These are phyloP conservation scores for Channa maculata DNA, from an alignment of 2,113 vertebrate genomes.

Conservation along the genomic window DNA sequence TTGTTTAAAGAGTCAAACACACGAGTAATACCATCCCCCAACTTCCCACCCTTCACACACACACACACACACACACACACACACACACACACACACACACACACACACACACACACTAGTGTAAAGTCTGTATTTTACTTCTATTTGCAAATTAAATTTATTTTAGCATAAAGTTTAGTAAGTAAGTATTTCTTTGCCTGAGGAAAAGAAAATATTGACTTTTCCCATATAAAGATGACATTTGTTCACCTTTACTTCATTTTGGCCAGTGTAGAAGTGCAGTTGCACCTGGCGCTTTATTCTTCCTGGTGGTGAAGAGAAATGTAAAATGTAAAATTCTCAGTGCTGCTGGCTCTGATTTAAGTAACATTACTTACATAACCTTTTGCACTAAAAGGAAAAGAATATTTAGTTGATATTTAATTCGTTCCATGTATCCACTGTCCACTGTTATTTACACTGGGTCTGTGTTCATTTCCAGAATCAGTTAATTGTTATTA, in stretches of 20 bases:
- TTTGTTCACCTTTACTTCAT: conserved; percentile 55
- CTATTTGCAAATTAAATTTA: conserved; percentile 60
- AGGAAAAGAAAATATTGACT: conserved; percentile 60
- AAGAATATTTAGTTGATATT: conserved; percentile 45
- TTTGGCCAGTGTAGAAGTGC: conserved; percentile 16
- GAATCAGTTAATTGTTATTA: conserved; percentile 52
- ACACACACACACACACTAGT: not conserved
- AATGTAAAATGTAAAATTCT: conserved; percentile 6
- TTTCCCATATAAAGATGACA: conserved; percentile 52
- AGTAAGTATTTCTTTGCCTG: conserved; percentile 37
- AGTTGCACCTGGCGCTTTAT: conserved; percentile 15
- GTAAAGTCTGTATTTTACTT: conserved; percentile 41
- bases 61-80: too few relatives aligned
- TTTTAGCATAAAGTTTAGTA: conserved; percentile 53
- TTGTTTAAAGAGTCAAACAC: too few relatives aligned
- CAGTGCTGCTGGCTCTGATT: conserved; percentile 18
- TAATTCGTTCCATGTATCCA: conserved; percentile 42
- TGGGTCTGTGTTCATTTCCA: conserved; percentile 27
- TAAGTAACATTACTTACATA: conserved; percentile 39
- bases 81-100: too few relatives aligned
- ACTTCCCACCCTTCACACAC: too few relatives aligned
- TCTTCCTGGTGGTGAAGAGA: conserved; percentile 7
- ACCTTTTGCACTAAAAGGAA: conserved; percentile 26
- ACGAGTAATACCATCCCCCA: too few relatives aligned
- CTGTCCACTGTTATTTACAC: conserved; percentile 52